Evolutionary conservation across 2,888 invertebrate genomes (phyloP).

Genomic region (Troides oblongomaculatus): DNA sequence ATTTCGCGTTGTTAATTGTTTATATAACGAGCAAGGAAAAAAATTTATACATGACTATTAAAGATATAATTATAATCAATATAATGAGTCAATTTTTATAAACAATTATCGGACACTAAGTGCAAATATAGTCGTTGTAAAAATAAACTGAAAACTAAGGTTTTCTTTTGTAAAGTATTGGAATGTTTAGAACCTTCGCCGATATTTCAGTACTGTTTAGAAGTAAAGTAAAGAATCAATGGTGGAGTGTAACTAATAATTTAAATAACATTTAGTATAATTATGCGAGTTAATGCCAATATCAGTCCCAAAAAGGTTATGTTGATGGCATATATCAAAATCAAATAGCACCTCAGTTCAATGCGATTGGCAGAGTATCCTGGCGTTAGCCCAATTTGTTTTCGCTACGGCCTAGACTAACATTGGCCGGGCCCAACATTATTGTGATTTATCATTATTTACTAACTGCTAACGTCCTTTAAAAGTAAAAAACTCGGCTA

Average conservation of each 20-base stretch:
- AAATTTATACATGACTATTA: constrained; percentile 36
- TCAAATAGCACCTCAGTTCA: constrained; percentile 55
- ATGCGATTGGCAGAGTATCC: constrained; percentile 58
- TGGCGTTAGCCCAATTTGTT: constrained; percentile 66
- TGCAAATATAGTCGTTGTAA: constrained; percentile 22
- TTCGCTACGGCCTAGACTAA: constrained; percentile 49
- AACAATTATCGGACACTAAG: constrained; percentile 67
- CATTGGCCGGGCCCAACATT: constrained; percentile 43
- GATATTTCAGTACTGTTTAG: background rate
- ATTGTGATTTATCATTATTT: constrained; percentile 53
- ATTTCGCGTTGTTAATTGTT: background rate
- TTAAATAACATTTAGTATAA: constrained; percentile 29
- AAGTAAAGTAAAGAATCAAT: background rate
- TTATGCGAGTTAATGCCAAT: constrained; percentile 31
- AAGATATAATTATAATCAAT: constrained; percentile 47
- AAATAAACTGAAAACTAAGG: background rate
- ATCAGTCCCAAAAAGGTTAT: constrained; percentile 42
- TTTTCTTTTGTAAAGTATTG: background rate
- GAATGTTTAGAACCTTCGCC: background rate
- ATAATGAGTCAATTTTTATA: constrained; percentile 54
- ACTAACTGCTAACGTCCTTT: constrained; percentile 38
- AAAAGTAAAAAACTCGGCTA: constrained; percentile 43
- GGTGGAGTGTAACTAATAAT: constrained; percentile 35
- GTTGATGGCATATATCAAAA: constrained; percentile 50
- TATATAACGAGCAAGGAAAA: background rate